Evolutionary conservation across 2,113 vertebrate genomes (phyloP).

Genomic region (Tauraco erythrolophus): DNA sequence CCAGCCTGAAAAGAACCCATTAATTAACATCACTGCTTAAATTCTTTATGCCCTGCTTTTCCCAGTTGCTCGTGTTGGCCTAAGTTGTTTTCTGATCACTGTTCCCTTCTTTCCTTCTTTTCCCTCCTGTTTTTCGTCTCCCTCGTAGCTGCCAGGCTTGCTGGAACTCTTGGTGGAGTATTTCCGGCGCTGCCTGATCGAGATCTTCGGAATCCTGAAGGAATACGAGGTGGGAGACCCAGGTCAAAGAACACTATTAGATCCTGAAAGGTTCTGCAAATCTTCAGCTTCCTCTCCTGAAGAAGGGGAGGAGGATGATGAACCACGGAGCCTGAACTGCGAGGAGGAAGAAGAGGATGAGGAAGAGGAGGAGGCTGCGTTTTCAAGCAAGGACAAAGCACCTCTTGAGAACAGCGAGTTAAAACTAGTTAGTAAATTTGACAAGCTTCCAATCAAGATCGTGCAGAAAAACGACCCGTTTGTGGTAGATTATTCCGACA

Average conservation of each 20-base stretch:
- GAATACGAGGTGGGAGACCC: conserved; percentile 98
- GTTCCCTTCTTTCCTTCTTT: conserved; percentile 4
- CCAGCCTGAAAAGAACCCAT: background rate
- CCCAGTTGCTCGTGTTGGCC: accelerated
- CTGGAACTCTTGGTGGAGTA: conserved; percentile 97
- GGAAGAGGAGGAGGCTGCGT: conserved; percentile 82
- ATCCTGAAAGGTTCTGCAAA: conserved; percentile 83
- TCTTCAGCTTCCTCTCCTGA: conserved; percentile 81
- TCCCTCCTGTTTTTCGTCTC: conserved; percentile 7
- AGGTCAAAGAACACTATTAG: conserved; percentile 93
- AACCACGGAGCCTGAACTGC: conserved; percentile 64
- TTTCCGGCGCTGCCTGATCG: conserved; percentile 97
- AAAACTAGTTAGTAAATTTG: conserved; percentile 93
- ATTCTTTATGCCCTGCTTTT: background rate
- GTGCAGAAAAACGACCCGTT: conserved; percentile 93
- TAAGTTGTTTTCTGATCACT: conserved; percentile 15
- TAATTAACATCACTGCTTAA: background rate
- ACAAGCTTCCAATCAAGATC: conserved; percentile 94
- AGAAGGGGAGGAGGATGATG: conserved; percentile 78
- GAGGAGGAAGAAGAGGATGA: conserved; percentile 80
- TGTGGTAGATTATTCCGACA: conserved; percentile 86
- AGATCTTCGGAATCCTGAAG: conserved; percentile 97
- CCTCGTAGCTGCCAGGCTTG: conserved; percentile 90
- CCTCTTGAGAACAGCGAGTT: conserved; percentile 79
- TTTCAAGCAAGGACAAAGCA: conserved; percentile 73